These are phyloP conservation scores for Coptodon bakossiorum DNA, from an alignment of 2,113 vertebrate genomes.

Conservation along the genomic window DNA sequence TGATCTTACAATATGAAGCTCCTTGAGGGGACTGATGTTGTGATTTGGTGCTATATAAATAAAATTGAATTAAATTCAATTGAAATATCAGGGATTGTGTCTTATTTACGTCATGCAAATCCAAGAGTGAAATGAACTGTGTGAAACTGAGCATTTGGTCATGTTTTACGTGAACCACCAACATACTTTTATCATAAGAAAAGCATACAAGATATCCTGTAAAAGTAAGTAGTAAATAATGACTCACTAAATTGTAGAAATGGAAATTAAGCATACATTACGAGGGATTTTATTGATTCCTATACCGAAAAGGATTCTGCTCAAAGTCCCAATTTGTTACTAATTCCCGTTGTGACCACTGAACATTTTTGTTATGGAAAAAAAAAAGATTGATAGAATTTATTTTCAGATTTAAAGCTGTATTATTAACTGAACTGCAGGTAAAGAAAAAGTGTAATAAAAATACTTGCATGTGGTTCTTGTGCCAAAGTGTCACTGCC, in stretches of 20 bases:
- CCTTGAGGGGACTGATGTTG: not conserved
- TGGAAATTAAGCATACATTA: not conserved
- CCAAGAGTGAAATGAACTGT: not conserved
- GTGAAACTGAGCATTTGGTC: not conserved
- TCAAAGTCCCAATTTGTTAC: not conserved
- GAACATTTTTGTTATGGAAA: not conserved
- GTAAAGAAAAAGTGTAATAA: not conserved
- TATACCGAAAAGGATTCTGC: accelerated
- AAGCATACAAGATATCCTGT: not conserved
- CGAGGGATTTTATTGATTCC: not conserved
- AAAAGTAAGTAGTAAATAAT: not conserved
- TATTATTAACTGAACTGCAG: not conserved
- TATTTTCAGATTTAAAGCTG: not conserved
- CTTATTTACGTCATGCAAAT: not conserved
- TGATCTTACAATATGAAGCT: not conserved
- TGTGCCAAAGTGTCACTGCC: not conserved
- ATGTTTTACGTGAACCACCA: not conserved
- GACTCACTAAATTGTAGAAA: not conserved
- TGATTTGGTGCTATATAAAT: not conserved
- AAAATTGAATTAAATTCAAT: accelerated
- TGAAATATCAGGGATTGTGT: not conserved
- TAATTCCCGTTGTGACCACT: not conserved
- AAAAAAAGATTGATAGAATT: not conserved
- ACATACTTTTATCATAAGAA: not conserved
- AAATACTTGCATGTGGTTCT: not conserved